Conservation (phyloP, 2,113 vertebrate genomes). For the Heterocephalus glaber region DNA sequence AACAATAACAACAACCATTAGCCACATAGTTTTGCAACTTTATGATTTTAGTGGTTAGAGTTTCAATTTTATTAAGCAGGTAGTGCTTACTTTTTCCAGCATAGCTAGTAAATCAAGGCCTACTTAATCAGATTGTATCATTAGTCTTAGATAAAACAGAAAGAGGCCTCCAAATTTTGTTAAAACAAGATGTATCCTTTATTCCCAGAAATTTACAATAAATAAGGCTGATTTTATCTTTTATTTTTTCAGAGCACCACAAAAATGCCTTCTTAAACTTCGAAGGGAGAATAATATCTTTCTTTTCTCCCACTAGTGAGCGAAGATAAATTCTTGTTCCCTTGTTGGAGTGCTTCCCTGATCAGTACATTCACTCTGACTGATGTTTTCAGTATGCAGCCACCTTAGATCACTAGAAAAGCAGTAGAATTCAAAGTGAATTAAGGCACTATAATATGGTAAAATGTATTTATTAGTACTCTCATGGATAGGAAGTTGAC, state of each 20-base stretch:
- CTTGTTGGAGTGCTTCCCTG: background rate
- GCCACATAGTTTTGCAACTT: slow-evolving; percentile 23
- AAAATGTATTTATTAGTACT: background rate
- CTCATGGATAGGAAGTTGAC: background rate
- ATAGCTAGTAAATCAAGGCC: slow-evolving; percentile 23
- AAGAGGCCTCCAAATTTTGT: slow-evolving; percentile 6
- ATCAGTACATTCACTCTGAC: background rate
- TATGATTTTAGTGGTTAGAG: background rate
- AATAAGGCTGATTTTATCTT: background rate
- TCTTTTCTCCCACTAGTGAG: background rate
- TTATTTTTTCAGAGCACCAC: background rate
- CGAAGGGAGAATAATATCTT: background rate
- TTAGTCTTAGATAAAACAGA: slow-evolving; percentile 8
- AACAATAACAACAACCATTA: background rate
- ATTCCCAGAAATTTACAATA: slow-evolving; percentile 46
- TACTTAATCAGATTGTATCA: background rate
- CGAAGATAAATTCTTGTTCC: background rate
- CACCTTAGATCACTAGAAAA: background rate
- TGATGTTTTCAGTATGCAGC: background rate
- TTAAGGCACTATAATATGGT: background rate
- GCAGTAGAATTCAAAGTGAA: background rate
- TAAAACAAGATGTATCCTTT: slow-evolving; percentile 33
- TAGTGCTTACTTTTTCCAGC: background rate
- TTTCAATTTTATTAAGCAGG: slow-evolving; percentile 52
- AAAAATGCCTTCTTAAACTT: background rate